These are phyloP conservation scores for Smittia sp. DNA, from an alignment of 2,888 invertebrate species.

Conservation along the genomic window DNA sequence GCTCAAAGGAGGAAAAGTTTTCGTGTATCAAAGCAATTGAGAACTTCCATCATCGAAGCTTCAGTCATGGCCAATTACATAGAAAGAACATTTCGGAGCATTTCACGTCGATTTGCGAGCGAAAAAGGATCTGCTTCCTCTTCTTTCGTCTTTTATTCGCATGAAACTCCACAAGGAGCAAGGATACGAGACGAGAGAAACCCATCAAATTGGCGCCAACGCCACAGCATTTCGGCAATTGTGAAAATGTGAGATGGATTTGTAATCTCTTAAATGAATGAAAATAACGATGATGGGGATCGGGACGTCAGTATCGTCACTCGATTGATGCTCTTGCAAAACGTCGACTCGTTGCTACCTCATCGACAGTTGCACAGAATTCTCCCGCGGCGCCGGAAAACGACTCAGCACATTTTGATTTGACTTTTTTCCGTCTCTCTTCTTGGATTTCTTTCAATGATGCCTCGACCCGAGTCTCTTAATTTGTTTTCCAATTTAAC, in stretches of 20 bases:
- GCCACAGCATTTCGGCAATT: constrained; percentile 30
- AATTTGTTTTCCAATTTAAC: constrained; percentile 32
- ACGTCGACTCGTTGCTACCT: not conserved
- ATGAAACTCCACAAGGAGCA: constrained; percentile 29
- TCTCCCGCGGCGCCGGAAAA: constrained; percentile 39
- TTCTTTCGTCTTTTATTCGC: constrained; percentile 19
- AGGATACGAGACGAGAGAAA: constrained; percentile 22
- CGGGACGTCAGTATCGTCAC: not conserved
- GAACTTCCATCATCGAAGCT: not conserved
- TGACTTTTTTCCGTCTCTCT: constrained; percentile 17
- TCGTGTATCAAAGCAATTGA: not conserved
- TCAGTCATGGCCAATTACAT: not conserved
- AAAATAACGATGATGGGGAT: not conserved
- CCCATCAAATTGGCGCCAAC: constrained; percentile 39
- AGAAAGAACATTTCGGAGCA: not conserved
- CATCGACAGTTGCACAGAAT: not conserved
- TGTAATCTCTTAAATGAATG: constrained; percentile 37
- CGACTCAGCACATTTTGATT: constrained; percentile 39
- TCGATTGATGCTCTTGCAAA: not conserved
- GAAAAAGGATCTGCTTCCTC: constrained; percentile 9
- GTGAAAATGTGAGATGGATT: constrained; percentile 24
- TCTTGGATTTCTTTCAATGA: not conserved
- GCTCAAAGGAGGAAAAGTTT: not conserved
- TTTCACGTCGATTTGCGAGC: not conserved
- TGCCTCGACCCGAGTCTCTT: not conserved